These are phyloP conservation scores for Ladona fulva DNA, from an alignment of 1,140 invertebrate genomes.

Conservation along the genomic window DNA sequence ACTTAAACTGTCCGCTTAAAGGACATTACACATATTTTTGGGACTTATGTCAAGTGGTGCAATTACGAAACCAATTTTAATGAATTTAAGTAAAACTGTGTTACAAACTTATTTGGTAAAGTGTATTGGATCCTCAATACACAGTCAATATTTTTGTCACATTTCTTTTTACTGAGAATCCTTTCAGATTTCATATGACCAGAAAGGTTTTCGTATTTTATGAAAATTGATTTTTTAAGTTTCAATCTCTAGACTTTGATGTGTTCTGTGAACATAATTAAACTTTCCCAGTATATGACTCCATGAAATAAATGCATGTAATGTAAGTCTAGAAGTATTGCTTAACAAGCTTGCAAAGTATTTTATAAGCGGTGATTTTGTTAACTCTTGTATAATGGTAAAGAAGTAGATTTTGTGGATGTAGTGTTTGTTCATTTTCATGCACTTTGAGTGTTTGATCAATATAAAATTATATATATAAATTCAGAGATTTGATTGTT, in stretches of 20 bases:
- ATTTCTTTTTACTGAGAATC: slow-evolving; percentile 10
- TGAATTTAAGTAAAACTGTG: slow-evolving; percentile 3
- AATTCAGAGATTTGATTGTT: neutral
- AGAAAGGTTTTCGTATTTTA: slow-evolving; percentile 10
- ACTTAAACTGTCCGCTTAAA: neutral
- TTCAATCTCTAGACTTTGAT: slow-evolving; percentile 1
- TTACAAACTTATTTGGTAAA: neutral
- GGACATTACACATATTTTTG: slow-evolving; percentile 10
- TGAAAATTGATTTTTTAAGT: neutral
- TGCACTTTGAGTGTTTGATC: slow-evolving; percentile 9
- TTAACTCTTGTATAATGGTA: slow-evolving; percentile 4
- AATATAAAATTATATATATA: slow-evolving; percentile 11
- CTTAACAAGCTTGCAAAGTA: slow-evolving; percentile 9
- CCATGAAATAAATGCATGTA: slow-evolving; percentile 5
- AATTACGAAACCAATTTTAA: slow-evolving; percentile 8
- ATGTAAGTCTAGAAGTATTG: slow-evolving; percentile 6
- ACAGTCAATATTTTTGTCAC: slow-evolving; percentile 10
- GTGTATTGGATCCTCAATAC: slow-evolving; percentile 9
- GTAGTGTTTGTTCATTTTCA: slow-evolving; percentile 10
- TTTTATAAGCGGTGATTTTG: slow-evolving; percentile 10
- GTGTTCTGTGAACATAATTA: slow-evolving; percentile 10
- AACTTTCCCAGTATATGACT: slow-evolving; percentile 9
- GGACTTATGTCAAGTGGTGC: slow-evolving; percentile 7
- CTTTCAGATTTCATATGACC: slow-evolving; percentile 6
- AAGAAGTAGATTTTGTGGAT: slow-evolving; percentile 10